Conservation (phyloP, 2,888 invertebrate species). For the Limnephilus lunatus region DNA sequence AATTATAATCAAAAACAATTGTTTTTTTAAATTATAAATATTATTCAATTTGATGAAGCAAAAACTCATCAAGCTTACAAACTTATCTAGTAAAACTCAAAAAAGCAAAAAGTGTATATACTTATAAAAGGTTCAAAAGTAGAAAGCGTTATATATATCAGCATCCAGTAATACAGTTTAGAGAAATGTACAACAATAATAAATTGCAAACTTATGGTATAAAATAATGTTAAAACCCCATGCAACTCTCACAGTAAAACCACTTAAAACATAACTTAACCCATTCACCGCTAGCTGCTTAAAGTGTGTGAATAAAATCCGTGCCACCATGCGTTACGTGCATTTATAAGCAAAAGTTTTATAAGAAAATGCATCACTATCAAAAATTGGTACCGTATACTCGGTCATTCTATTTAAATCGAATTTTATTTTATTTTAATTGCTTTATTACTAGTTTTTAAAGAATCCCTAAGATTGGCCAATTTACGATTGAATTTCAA, state of each 20-base stretch:
- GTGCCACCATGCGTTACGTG: not conserved
- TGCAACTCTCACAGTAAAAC: not conserved
- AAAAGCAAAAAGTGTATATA: not conserved
- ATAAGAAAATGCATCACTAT: not conserved
- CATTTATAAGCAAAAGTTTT: not conserved
- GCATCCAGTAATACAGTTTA: not conserved
- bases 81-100: not conserved
- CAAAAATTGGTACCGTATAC: not conserved
- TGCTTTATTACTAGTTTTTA: not conserved
- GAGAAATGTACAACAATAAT: not conserved
- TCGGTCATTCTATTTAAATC: not conserved
- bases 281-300: not conserved
- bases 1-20: no score
- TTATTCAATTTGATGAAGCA: not conserved
- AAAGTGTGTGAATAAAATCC: not conserved
- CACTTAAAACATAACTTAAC: not conserved
- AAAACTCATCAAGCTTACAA: not conserved
- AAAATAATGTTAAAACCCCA: not conserved
- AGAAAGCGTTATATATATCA: not conserved
- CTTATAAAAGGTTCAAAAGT: not conserved
- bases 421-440: no score
- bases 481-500: not conserved
- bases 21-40: not conserved
- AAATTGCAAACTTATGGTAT: not conserved
- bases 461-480: not conserved